These are phyloP conservation scores for Progne subis DNA, from an alignment of 2,113 vertebrate species.

Conservation along the genomic window DNA sequence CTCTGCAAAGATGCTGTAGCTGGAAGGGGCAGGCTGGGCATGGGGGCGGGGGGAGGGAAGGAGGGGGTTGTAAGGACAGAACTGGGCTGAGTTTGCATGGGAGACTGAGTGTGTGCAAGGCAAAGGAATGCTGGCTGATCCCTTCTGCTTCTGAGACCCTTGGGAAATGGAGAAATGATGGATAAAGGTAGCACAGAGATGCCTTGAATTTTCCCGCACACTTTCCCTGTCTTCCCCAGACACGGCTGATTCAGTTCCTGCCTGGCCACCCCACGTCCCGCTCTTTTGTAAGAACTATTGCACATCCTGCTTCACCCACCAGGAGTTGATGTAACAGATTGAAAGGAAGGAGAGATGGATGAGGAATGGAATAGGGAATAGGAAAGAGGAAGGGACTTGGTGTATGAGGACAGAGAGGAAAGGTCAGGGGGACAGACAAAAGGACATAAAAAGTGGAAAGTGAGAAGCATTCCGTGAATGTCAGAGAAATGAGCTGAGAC, in stretches of 20 bases:
- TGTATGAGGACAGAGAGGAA: too few relatives aligned
- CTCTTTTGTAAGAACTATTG: not conserved
- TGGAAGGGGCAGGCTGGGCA: not conserved
- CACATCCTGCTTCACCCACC: too few relatives aligned
- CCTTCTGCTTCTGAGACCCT: not conserved
- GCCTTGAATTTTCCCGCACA: not conserved
- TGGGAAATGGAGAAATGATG: not conserved
- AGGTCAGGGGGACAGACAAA: rapidly evolving
- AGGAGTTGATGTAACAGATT: not conserved
- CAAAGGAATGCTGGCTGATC: not conserved
- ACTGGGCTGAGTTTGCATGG: not conserved
- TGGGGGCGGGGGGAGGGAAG: not conserved
- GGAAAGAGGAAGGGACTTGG: not conserved
- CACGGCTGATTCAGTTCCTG: not conserved
- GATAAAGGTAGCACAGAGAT: not conserved
- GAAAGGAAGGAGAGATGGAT: not conserved
- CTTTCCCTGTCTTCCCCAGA: not conserved
- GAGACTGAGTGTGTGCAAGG: not conserved
- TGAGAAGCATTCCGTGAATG: too few relatives aligned
- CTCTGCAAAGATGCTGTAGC: not conserved
- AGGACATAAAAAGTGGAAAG: not conserved
- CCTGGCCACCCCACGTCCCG: not conserved
- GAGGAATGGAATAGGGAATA: too few relatives aligned
- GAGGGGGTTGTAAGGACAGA: not conserved
- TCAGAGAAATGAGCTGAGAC: not conserved